A percentile compares a stretch with the other conserved stretches of the same genome.
These are phyloP conservation scores for Chinchilla lanigera DNA, from an alignment of 2,113 vertebrate species.

Conservation along the genomic window DNA sequence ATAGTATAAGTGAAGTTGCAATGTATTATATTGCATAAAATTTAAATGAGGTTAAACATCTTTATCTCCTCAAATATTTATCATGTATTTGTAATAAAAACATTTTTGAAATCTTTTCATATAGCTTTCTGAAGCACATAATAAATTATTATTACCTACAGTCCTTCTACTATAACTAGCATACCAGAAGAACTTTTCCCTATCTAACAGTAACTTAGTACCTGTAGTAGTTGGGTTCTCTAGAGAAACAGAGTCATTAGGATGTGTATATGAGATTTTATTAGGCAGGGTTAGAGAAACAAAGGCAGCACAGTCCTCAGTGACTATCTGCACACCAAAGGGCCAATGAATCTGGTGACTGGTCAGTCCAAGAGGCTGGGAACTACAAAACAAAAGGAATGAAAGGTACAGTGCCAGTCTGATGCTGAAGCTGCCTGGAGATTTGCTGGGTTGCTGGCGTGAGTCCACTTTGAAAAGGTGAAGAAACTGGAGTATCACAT, in stretches of 20 bases:
- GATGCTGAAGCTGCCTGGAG: neutral
- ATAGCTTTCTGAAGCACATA: neutral
- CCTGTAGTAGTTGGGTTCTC: neutral
- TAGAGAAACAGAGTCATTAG: neutral
- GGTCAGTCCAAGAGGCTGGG: neutral
- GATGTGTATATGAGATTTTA: neutral
- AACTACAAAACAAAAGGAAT: neutral
- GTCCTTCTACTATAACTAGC: neutral
- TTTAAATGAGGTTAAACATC: neutral
- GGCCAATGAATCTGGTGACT: neutral
- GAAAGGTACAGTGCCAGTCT: neutral
- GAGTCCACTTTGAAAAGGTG: neutral
- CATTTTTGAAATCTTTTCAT: neutral
- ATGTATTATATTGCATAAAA: neutral
- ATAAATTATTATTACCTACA: neutral
- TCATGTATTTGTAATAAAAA: neutral
- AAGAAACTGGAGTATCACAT: neutral
- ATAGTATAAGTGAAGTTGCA: neutral
- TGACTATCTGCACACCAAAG: neutral
- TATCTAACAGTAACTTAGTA: neutral
- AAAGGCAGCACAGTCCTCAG: neutral
- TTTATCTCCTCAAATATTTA: neutral
- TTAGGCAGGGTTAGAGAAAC: neutral
- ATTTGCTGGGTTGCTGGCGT: neutral
- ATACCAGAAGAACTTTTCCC: neutral